Base-by-base conservation (phyloP, 1,140 invertebrate genomes). In the Daktulosphaira vitifoliae region DNA sequence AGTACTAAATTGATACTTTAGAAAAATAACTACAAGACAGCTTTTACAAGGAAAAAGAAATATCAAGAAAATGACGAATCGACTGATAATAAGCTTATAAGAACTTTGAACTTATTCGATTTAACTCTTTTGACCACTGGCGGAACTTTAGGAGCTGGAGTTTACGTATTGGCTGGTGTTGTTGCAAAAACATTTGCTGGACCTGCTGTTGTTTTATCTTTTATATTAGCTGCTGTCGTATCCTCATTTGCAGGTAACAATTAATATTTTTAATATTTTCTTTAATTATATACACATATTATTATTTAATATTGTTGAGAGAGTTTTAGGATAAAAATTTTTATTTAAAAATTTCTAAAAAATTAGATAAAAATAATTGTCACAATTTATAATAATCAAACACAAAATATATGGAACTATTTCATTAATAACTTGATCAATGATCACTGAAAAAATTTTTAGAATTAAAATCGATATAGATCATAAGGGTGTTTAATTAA, bases 141-240 rank as follows among this genome's bases (percentile, higher is more conserved):
- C 11, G 86, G 87, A 65, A 95, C 92, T 0, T 77, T 96, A 1
- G 92, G 92, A 0, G 78, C 94, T 23, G 92, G 92, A 0, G 90
- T 95, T n/a, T 96, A 96, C 74, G 90, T 96, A 3, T 76, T 96
- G 26, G 90, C 90, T 3, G 92, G 92, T 11, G 82, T 88, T 59
- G 91, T 95, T 1, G 91, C 91, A 9, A 87, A 84, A 72, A 81
- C 84, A 22, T 83, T 83, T 1, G 85, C 92, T 0, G 92, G 92
- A 0, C 92, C 92, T 0, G 85, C 90, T 2, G 90, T 94, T 3
- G 86, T 85, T 18, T 69, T 96, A 7, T 92, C 90, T 15, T 95
- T 95, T 72, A 74, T 94, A 5, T 83, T 95, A 2, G 91, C 92
- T 1, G 92, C 91, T 9, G 73, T 94, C 9, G 90, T 90, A 2